Evolutionary conservation across 2,113 vertebrate species (phyloP).

Genomic region (Daphoenositta chrysoptera): DNA sequence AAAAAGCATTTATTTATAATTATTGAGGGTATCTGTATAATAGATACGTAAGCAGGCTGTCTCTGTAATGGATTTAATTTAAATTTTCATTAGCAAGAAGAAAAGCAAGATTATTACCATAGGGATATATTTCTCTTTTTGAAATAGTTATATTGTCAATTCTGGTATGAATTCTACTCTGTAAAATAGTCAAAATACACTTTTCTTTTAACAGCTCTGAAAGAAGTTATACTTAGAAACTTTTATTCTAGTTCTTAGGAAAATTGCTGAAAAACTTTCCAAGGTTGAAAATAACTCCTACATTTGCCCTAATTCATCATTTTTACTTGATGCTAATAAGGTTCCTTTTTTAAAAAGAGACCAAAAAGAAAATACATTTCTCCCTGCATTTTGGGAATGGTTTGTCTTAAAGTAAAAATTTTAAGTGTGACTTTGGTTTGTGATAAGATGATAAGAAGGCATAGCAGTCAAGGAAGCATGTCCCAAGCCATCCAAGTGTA

Average conservation of each 20-base stretch:
- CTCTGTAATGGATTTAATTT: neutral
- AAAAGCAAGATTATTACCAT: neutral
- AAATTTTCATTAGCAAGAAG: neutral
- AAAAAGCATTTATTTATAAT: neutral
- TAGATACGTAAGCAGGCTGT: neutral
- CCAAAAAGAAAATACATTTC: neutral
- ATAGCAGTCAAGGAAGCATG: neutral
- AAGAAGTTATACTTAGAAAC: neutral
- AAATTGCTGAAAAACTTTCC: neutral
- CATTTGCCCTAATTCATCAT: neutral
- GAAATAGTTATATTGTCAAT: neutral
- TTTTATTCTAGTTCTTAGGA: neutral
- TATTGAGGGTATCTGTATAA: neutral
- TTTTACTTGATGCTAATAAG: neutral
- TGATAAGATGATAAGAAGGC: neutral
- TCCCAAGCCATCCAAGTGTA: neutral
- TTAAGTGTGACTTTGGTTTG: neutral
- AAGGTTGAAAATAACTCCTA: neutral
- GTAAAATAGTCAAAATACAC: neutral
- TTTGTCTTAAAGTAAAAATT: neutral
- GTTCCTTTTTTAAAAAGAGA: neutral
- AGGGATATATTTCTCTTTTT: neutral
- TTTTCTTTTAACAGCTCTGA: neutral
- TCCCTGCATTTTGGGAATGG: neutral
- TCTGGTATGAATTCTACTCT: neutral